Percentiles rank a stretch among this genome's conserved stretches.
phyloP scores from a whole-genome alignment of 2,113 vertebrate genomes.

The Macroglossus sobrinus region DNA sequence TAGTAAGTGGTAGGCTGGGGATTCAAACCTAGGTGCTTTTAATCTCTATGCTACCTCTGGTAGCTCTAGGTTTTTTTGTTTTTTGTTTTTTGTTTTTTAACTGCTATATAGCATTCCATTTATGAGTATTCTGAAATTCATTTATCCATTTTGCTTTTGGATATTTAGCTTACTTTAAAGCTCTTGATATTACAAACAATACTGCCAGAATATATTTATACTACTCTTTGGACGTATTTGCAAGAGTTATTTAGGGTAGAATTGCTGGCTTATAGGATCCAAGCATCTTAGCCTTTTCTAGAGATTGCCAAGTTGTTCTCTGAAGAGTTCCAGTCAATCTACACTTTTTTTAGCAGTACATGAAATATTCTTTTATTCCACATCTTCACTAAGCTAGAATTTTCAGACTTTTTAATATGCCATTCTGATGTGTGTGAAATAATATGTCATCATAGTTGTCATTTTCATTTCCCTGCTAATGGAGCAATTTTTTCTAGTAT shows the following conservation, averaged over 20 bases:
- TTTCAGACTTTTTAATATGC: conserved; percentile 31
- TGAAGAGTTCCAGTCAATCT: background rate
- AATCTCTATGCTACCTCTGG: background rate
- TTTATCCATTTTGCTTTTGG: background rate
- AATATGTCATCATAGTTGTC: background rate
- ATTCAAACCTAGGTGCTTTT: background rate
- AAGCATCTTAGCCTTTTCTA: background rate
- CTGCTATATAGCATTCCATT: background rate
- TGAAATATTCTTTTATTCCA: background rate
- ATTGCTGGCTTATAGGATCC: background rate
- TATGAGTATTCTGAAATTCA: background rate
- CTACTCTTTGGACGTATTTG: background rate
- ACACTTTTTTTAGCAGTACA: background rate
- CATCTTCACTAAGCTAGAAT: background rate
- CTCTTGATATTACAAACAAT: background rate
- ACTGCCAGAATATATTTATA: background rate
- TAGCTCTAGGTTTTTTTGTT: background rate
- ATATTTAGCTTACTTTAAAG: background rate
- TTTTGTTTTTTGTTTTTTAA: background rate
- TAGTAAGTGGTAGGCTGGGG: background rate
- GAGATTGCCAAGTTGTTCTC: background rate
- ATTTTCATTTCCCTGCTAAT: background rate
- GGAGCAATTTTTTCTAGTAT: background rate
- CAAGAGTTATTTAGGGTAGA: background rate
- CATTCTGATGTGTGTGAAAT: background rate